Evolutionary conservation across 2,113 vertebrate genomes (phyloP), one percentile per base, ranked within the genome.

Genomic region (Glaucomys volans): DNA sequence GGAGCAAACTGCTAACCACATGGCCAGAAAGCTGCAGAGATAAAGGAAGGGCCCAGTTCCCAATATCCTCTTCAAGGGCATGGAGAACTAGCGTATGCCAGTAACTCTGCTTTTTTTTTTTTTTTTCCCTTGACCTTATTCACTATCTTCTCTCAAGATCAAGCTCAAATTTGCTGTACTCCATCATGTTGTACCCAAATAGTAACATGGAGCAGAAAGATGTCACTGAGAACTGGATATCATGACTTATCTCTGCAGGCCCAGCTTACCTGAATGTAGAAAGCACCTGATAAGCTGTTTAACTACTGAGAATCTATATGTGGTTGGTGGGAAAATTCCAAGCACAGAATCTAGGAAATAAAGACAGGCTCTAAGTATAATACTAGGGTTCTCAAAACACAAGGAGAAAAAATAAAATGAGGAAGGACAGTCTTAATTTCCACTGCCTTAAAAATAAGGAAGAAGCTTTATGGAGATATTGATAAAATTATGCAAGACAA

Each of bases 31-130:
- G 20, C 54, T 57, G 20, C 22, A 62, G 24, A 62, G 9, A 26
- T 26, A 62, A 28, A 62, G 59, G 8, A 72, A 72, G 2, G 5
- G 2, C 4, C 9, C 8, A 35, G 0, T n/a, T 57, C 22, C 12
- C 35, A 81, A 14, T 28, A 2, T 57, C 20, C n/a, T 62, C 37
- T 59, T 17, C n/a, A 40, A 81, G 37, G 57, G n/a, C 13, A 40
- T 17, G n/a, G 24, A 32, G 52, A n/a, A 26, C 54, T 35, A 28
- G n/a, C 11, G 57, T 3, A 7, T 5, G 1, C 1, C 0, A 3
- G 11, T 7, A 24, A 12, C 28, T 93, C 35, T 40, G 12, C 16
- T 10, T 2, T 54, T 14, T 44, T n/a, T 24, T 79, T 32, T 32
- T 83, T 44, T 42, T 24, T 84, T 32, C 28, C 77, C n/a, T 80